Evolutionary conservation across 2,797 vertebrate genomes (phyloP).

Genomic region (Acrossocheilus fasciatus): DNA sequence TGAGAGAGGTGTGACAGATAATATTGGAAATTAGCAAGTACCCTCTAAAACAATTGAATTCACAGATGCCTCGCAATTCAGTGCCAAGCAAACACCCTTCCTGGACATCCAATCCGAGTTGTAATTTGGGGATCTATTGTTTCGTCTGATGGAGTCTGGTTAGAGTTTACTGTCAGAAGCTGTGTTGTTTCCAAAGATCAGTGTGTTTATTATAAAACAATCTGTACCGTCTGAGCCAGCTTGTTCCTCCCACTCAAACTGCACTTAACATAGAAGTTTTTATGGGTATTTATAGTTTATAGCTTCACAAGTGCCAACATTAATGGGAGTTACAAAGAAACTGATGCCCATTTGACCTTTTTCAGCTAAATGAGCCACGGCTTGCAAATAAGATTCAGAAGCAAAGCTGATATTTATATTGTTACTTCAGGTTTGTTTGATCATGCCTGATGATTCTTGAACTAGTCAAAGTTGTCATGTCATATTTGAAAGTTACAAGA

Average conservation of each 20-base stretch:
- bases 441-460: not conserved
- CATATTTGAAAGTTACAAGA: not conserved
- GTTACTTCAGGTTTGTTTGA: conserved; percentile 7
- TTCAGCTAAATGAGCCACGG: conserved; percentile 11
- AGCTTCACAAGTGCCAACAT: conserved; percentile 6
- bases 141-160: conserved; percentile 15
- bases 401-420: not conserved
- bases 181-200: conserved; percentile 13
- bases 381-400: conserved; percentile 8
- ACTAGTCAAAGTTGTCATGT: not conserved
- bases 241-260: conserved; percentile 22
- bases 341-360: conserved; percentile 22
- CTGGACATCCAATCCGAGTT: not conserved
- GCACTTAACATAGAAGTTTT: conserved; percentile 20
- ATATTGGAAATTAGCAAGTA: conserved; percentile 36
- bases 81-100: conserved; percentile 22
- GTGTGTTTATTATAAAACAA: conserved; percentile 43
- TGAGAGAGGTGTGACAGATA: conserved; percentile 14
- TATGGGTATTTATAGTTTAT: conserved; percentile 29
- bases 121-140: conserved; percentile 27
- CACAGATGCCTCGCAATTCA: conserved; percentile 32
- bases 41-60: conserved; percentile 41
- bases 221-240: conserved; percentile 16
- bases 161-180: conserved; percentile 25
- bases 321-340: conserved; percentile 14